Conservation (phyloP, 2,888 invertebrate genomes). For the Parnassius glacialis region DNA sequence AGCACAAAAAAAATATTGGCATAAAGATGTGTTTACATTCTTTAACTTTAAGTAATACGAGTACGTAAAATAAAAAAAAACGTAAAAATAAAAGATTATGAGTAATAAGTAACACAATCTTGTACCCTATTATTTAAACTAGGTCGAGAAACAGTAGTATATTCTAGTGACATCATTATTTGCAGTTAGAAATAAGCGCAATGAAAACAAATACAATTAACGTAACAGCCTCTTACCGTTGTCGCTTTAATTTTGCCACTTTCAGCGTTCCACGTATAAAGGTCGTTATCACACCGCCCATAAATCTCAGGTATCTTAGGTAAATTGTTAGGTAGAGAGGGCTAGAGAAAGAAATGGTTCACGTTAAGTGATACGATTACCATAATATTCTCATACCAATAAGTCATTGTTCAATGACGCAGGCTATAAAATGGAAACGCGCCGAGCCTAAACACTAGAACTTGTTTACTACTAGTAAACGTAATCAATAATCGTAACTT, state of each 20-base stretch:
- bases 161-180: neutral
- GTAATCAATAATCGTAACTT: slow-evolving; percentile 74
- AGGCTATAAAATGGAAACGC: slow-evolving; percentile 48
- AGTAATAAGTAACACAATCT: no score
- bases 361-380: slow-evolving; percentile 23
- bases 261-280: slow-evolving; percentile 7
- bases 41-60: no score
- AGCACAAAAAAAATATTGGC: no score
- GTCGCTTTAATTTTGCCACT: slow-evolving; percentile 16
- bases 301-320: slow-evolving; percentile 25
- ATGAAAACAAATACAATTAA: slow-evolving; percentile 11
- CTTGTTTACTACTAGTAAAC: slow-evolving; percentile 72
- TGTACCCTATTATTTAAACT: no score
- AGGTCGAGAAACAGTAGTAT: no score
- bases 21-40: no score
- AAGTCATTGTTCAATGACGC: slow-evolving; percentile 21
- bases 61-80: no score
- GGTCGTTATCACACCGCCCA: slow-evolving; percentile 21
- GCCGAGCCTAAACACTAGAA: slow-evolving; percentile 52
- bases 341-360: slow-evolving; percentile 21
- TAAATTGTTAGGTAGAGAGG: slow-evolving; percentile 23
- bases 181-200: neutral
- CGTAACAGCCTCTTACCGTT: slow-evolving; percentile 15
- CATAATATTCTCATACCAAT: slow-evolving; percentile 25
- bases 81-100: no score